Evolutionary conservation across 2,888 invertebrate genomes (phyloP).

Genomic region (Euplexia lucipara): DNA sequence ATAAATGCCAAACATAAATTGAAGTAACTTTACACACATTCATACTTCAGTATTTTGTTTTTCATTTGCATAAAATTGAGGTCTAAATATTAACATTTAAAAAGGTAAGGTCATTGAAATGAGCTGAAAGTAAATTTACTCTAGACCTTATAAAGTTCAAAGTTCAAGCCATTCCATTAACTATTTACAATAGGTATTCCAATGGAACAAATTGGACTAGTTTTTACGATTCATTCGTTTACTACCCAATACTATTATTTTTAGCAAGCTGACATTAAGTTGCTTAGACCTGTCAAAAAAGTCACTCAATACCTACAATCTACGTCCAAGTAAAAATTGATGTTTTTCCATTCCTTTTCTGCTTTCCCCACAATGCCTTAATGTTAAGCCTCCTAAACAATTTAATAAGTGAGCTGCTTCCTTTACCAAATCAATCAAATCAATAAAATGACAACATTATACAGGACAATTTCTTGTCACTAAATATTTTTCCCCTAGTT

Average conservation of each 20-base stretch:
- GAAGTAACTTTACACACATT: background rate
- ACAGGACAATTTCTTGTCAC: too few species aligned
- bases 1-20: background rate
- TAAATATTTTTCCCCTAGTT: too few species aligned
- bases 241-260: too few species aligned
- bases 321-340: too few species aligned
- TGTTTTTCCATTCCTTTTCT: conserved; percentile 1
- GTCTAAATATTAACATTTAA: too few species aligned
- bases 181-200: too few species aligned
- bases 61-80: too few species aligned
- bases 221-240: too few species aligned
- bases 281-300: background rate
- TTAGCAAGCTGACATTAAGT: background rate
- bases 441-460: conserved; percentile 14
- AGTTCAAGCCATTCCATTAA: too few species aligned
- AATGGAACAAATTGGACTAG: background rate
- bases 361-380: conserved; percentile 32
- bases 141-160: too few species aligned
- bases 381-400: conserved; percentile 51
- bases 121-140: too few species aligned
- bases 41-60: background rate
- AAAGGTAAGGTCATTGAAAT: too few species aligned
- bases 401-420: conserved; percentile 39
- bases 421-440: conserved; percentile 21
- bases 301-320: background rate